These are phyloP conservation scores for Aphodius granarius DNA, from an alignment of 2,888 invertebrate genomes.

Conservation along the genomic window DNA sequence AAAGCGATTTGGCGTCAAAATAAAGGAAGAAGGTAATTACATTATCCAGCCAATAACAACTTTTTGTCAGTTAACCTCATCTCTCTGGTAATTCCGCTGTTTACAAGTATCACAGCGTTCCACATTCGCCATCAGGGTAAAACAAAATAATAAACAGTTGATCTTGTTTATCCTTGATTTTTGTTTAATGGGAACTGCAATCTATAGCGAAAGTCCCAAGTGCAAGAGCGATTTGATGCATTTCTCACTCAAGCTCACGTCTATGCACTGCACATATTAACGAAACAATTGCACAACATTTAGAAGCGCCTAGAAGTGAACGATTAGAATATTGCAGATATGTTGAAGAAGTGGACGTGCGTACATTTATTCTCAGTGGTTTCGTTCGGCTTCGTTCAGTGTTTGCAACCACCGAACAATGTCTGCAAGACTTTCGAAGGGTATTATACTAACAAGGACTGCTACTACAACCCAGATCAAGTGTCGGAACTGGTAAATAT, in stretches of 20 bases:
- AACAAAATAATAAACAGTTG: background rate
- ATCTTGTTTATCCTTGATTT: background rate
- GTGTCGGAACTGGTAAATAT: constrained; percentile 34
- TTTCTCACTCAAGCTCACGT: background rate
- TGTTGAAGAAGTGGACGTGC: background rate
- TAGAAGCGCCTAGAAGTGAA: background rate
- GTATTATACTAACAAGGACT: constrained; percentile 36
- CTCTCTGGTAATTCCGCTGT: too few species aligned
- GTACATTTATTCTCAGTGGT: background rate
- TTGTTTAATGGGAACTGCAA: background rate
- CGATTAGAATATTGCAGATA: background rate
- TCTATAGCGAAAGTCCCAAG: background rate
- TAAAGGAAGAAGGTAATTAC: too few species aligned
- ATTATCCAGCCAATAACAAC: too few species aligned
- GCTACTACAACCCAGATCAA: constrained; percentile 38
- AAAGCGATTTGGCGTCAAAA: too few species aligned
- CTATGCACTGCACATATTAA: background rate
- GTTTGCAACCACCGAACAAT: constrained; percentile 30
- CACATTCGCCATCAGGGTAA: too few species aligned
- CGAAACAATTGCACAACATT: background rate
- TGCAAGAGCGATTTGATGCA: background rate
- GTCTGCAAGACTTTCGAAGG: constrained; percentile 34
- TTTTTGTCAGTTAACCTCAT: too few species aligned
- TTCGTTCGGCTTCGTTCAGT: background rate
- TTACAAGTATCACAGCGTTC: background rate